Percentiles rank a stretch among this genome's conserved stretches.
Conservation (phyloP, 1,140 invertebrate genomes). For the Ceratosolen solmsi region DNA sequence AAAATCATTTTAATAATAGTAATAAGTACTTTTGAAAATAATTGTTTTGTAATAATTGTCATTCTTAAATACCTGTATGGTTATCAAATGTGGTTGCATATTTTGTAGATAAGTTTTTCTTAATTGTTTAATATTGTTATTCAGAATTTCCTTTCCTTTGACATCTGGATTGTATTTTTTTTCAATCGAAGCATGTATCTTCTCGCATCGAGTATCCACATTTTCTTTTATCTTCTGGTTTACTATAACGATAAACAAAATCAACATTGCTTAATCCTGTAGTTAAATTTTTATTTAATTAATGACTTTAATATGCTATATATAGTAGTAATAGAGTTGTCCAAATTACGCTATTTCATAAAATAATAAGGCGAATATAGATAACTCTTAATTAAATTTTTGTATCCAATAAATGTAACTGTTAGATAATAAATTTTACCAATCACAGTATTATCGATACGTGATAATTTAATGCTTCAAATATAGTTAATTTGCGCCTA, state of each 20-base stretch:
- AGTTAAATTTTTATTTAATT: not conserved
- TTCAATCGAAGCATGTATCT: conserved; percentile 56
- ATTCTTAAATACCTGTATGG: conserved; percentile 61
- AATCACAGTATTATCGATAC: too few species aligned
- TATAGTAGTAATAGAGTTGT: not conserved
- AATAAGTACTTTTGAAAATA: too few species aligned
- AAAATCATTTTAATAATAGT: conserved; percentile 4
- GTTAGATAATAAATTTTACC: too few species aligned
- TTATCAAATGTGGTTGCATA: conserved; percentile 54
- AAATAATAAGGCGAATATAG: too few species aligned
- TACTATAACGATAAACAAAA: conserved; percentile 56
- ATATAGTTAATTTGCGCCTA: too few species aligned
- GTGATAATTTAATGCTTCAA: too few species aligned
- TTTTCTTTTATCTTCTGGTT: conserved; percentile 55
- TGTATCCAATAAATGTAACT: too few species aligned
- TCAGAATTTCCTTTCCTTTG: conserved; percentile 46
- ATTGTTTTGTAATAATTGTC: too few species aligned
- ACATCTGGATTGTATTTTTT: conserved; percentile 54
- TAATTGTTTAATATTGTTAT: conserved; percentile 55
- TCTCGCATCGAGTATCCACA: conserved; percentile 55
- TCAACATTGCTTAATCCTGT: not conserved
- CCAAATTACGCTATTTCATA: too few species aligned
- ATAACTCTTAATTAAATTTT: too few species aligned
- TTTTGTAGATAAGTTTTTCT: conserved; percentile 54
- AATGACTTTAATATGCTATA: too few species aligned